Percentiles rank a stretch among this genome's conserved stretches.
These are phyloP conservation scores for Acrossocheilus wenchowensis DNA, from an alignment of 2,797 vertebrate genomes.

Conservation along the genomic window DNA sequence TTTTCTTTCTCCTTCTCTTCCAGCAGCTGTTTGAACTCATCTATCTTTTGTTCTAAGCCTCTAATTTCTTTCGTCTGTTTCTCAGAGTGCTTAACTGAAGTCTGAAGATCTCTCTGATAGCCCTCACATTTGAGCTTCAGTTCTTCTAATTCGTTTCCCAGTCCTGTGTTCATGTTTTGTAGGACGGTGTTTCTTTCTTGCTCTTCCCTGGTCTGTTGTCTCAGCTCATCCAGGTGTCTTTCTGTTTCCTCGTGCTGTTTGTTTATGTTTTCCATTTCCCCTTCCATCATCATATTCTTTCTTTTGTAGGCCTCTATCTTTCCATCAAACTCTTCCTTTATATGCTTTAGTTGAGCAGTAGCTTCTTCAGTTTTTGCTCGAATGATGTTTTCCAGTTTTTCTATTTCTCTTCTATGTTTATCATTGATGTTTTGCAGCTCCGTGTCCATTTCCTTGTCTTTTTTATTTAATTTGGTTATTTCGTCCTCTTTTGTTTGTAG, in stretches of 20 bases:
- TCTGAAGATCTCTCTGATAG: constrained; percentile 27
- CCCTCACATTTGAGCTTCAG: constrained; percentile 61
- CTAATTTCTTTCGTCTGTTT: constrained; percentile 46
- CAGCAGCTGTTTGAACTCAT: constrained; percentile 56
- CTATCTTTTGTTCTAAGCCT: constrained; percentile 58
- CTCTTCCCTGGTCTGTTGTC: constrained; percentile 51
- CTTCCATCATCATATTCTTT: constrained; percentile 64
- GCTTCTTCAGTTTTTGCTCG: constrained; percentile 36
- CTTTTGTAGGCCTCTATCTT: constrained; percentile 52
- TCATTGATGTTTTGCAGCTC: constrained; percentile 33
- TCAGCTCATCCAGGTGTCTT: constrained; percentile 32
- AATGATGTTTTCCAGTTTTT: constrained; percentile 38
- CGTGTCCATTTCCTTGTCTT: constrained; percentile 45
- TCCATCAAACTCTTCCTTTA: constrained; percentile 49
- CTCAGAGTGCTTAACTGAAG: constrained; percentile 26
- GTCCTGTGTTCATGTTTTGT: constrained; percentile 62
- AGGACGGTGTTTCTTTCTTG: constrained; percentile 56
- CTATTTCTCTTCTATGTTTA: constrained; percentile 39
- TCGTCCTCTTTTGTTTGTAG: constrained; percentile 49
- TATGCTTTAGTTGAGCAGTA: constrained; percentile 23
- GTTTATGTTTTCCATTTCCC: constrained; percentile 70
- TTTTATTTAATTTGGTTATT: constrained; percentile 36
- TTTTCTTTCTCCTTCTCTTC: constrained; percentile 55
- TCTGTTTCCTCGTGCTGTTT: constrained; percentile 61
- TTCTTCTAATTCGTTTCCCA: constrained; percentile 60